Evolutionary conservation across 2,797 vertebrate genomes (phyloP).

Genomic region (Anisognathus igniventris): DNA sequence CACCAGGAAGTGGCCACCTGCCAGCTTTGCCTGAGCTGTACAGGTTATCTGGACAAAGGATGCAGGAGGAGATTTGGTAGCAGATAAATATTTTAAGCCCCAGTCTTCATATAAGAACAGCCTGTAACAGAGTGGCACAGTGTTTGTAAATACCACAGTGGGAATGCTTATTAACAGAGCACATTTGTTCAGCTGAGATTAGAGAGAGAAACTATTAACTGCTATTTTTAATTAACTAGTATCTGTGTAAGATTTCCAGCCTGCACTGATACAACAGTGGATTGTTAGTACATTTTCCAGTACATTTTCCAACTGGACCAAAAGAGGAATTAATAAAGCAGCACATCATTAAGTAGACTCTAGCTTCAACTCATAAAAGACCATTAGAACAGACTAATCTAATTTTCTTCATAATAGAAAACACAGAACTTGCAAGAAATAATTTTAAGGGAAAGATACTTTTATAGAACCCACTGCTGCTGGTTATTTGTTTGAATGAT

Average conservation of each 20-base stretch:
- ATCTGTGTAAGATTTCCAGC: not conserved
- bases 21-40: not conserved
- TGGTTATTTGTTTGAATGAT: not conserved
- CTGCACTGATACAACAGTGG: not conserved
- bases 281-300: not conserved
- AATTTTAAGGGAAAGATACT: not conserved
- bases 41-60: not conserved
- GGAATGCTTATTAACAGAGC: not conserved
- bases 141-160: not conserved
- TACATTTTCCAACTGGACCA: not conserved
- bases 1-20: not conserved
- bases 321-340: constrained; percentile 27
- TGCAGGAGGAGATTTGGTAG: not conserved
- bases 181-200: not conserved
- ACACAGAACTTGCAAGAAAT: not conserved
- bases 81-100: not conserved
- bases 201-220: not conserved
- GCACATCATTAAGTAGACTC: not conserved
- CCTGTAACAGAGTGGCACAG: not conserved
- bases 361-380: not conserved
- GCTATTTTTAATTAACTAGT: not conserved
- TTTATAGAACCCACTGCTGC: not conserved
- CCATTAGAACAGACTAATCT: not conserved
- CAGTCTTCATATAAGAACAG: not conserved
- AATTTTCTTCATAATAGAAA: not conserved